Evolutionary conservation across 35 echinoderm and acorn worm genomes (phyloP).

Genomic region (Chiridota heheva): DNA sequence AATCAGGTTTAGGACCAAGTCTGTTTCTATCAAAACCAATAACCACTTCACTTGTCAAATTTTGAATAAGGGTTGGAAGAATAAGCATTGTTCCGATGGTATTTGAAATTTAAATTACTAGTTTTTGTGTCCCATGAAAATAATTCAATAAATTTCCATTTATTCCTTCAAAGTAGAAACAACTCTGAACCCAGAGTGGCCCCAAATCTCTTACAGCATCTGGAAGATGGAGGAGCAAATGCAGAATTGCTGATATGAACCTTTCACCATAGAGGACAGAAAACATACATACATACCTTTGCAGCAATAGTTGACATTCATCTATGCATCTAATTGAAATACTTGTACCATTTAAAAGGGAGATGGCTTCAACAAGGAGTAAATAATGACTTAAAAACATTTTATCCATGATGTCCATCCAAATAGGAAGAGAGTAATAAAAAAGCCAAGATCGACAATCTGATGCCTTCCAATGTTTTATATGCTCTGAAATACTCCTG

Average conservation of each 20-base stretch:
- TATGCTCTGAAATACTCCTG: conserved; percentile 45
- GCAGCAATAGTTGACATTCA: conserved; percentile 31
- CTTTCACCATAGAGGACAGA: conserved; percentile 46
- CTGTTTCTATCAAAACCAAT: not conserved
- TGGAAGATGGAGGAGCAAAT: conserved; percentile 36
- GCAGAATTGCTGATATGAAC: conserved; percentile 44
- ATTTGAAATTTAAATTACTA: conserved; percentile 6
- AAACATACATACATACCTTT: conserved; percentile 51
- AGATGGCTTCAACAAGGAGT: conserved; percentile 43
- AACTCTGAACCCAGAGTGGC: conserved; percentile 40
- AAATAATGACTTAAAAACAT: conserved; percentile 50
- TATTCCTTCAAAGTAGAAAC: conserved; percentile 54
- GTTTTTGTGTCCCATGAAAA: conserved; percentile 33
- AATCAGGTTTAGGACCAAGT: not conserved
- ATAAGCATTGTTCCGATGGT: conserved; percentile 3
- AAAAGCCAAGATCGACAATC: conserved; percentile 63
- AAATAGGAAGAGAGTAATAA: conserved; percentile 63
- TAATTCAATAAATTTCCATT: conserved; percentile 33
- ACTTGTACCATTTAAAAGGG: conserved; percentile 22
- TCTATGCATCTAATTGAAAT: conserved; percentile 20
- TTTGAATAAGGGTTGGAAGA: not conserved
- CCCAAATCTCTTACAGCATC: conserved; percentile 57
- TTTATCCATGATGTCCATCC: conserved; percentile 23
- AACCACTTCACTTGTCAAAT: not conserved
- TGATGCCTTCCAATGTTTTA: conserved; percentile 77